These are phyloP conservation scores for Apocrypta bakeri DNA, from an alignment of 1,140 invertebrate genomes.

Conservation along the genomic window DNA sequence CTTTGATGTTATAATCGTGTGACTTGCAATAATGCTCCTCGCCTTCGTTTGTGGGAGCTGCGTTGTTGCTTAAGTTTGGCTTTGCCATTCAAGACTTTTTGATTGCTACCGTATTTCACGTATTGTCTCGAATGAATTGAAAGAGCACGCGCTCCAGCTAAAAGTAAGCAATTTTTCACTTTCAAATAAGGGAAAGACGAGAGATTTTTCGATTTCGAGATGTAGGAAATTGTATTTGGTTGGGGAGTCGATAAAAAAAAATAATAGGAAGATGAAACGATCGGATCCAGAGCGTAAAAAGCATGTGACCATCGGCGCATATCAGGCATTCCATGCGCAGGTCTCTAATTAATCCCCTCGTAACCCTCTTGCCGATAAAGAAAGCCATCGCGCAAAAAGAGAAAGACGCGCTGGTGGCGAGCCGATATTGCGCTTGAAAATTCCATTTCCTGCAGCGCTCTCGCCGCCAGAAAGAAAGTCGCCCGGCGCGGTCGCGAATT, in stretches of 20 bases:
- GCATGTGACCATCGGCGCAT: neutral
- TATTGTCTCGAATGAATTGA: neutral
- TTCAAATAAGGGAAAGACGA: no score
- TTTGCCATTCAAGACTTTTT: conserved; percentile 44
- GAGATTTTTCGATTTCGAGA: conserved; percentile 20
- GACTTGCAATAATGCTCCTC: conserved; percentile 51
- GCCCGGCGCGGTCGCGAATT: conserved; percentile 15
- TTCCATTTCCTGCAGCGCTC: conserved; percentile 29
- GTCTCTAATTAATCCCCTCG: conserved; percentile 32
- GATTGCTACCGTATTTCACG: conserved; percentile 40
- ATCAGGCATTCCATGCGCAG: neutral
- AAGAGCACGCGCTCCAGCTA: no score
- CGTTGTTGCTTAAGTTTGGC: conserved; percentile 47
- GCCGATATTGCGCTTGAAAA: conserved; percentile 45
- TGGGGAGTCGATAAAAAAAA: neutral
- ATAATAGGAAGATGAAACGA: neutral
- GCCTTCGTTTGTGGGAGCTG: neutral
- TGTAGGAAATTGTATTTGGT: neutral
- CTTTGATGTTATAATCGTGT: conserved; percentile 54
- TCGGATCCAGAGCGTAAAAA: neutral
- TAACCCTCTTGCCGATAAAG: neutral
- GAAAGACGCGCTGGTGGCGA: neutral
- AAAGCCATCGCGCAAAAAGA: conserved; percentile 11
- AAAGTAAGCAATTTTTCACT: no score
- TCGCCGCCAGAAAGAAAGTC: conserved; percentile 16